These are phyloP conservation scores for Lasaia peninsularis DNA, from an alignment of 1,140 invertebrate genomes.

Conservation along the genomic window DNA sequence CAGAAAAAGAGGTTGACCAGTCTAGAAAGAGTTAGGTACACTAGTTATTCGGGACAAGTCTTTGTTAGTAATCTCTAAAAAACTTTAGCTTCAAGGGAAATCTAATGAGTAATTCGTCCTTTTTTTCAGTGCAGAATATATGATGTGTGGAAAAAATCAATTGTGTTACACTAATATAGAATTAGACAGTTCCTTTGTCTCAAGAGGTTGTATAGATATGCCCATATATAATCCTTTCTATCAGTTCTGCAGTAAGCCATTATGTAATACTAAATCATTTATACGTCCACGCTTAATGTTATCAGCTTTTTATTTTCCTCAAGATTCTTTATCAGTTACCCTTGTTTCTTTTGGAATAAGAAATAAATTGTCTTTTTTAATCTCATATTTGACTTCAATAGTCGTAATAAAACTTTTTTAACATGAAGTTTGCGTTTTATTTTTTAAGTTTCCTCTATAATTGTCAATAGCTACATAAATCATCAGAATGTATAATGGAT, in stretches of 20 bases:
- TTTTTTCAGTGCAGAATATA: slow-evolving; percentile 42
- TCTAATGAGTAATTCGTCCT: no score
- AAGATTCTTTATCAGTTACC: neutral
- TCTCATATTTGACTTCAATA: neutral
- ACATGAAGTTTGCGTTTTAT: neutral
- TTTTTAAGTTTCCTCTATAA: neutral
- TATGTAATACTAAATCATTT: slow-evolving; percentile 38
- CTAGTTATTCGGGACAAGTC: no score
- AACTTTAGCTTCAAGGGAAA: no score
- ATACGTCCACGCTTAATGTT: slow-evolving; percentile 10
- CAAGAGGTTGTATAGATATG: slow-evolving; percentile 42
- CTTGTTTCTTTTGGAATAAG: neutral
- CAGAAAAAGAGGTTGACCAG: no score
- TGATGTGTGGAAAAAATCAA: slow-evolving; percentile 40
- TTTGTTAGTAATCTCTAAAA: no score
- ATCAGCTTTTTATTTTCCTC: neutral
- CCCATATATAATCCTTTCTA: slow-evolving; percentile 46
- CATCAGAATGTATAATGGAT: neutral
- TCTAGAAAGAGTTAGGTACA: no score
- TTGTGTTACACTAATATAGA: slow-evolving; percentile 46
- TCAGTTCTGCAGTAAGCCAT: slow-evolving; percentile 38
- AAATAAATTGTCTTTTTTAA: neutral
- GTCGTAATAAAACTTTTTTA: neutral
- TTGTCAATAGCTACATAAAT: neutral
- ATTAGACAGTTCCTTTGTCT: slow-evolving; percentile 32